phyloP scores from a whole-genome alignment of 2,888 invertebrate species.

The Nasonovia ribisnigri region DNA sequence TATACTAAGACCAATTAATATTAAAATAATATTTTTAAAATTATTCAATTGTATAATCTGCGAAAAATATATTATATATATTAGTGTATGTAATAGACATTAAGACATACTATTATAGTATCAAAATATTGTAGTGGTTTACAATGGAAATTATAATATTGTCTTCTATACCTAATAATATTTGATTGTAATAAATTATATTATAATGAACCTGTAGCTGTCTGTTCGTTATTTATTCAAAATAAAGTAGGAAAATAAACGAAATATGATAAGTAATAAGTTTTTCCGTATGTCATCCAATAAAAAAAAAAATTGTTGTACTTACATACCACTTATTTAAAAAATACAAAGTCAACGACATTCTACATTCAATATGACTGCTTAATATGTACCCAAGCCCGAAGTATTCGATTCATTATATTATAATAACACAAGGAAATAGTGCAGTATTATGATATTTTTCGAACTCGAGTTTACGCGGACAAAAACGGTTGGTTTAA shows the following conservation, averaged over 20 bases:
- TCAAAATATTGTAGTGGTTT: not conserved
- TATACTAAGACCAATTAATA: conserved; percentile 28
- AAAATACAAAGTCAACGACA: not conserved
- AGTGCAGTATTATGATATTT: not conserved
- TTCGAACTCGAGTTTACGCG: not conserved
- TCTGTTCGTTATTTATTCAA: not conserved
- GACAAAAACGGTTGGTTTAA: not conserved
- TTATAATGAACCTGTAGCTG: not conserved
- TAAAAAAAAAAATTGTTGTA: not conserved
- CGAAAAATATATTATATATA: not conserved
- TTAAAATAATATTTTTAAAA: not conserved
- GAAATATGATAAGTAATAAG: not conserved
- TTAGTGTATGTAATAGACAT: not conserved
- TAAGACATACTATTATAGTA: not conserved
- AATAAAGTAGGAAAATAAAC: not conserved
- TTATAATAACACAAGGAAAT: not conserved
- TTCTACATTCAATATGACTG: not conserved
- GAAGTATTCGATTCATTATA: not conserved
- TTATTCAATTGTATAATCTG: not conserved
- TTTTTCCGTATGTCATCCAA: not conserved
- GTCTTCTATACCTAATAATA: not conserved
- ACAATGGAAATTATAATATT: not conserved
- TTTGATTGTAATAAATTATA: not conserved
- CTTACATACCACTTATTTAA: not conserved
- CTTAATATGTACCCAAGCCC: not conserved